A percentile compares a stretch with the other conserved stretches of the same genome.
Conservation (phyloP, 1,140 invertebrate genomes). For the Drosophila prosaltans region DNA sequence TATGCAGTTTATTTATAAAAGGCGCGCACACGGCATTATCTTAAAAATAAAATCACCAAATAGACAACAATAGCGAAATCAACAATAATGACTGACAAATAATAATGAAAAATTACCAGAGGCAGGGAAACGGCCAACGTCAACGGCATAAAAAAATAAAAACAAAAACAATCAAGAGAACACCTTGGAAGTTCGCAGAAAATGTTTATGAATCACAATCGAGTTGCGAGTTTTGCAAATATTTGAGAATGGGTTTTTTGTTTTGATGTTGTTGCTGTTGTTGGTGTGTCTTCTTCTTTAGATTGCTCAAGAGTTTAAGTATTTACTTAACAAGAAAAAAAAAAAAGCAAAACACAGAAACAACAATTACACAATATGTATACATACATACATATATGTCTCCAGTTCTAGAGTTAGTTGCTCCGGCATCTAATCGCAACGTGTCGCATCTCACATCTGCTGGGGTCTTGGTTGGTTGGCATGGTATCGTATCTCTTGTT, state of each 20-base stretch:
- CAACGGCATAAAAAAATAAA: conserved; percentile 27
- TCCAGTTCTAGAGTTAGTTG: conserved; percentile 3
- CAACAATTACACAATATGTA: conserved; percentile 27
- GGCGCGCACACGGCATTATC: conserved; percentile 62
- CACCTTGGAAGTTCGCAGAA: conserved; percentile 68
- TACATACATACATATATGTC: not conserved
- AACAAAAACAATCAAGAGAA: conserved; percentile 55
- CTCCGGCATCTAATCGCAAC: conserved; percentile 38
- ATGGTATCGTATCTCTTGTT: not conserved
- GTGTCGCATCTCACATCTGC: conserved; percentile 36
- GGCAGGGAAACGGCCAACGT: conserved; percentile 47
- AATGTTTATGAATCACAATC: conserved; percentile 51
- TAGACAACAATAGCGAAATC: conserved; percentile 38
- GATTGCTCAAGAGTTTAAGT: conserved; percentile 19
- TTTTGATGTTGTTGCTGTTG: conserved; percentile 8
- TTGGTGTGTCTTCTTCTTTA: not conserved
- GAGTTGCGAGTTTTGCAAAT: conserved; percentile 30
- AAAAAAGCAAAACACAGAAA: conserved; percentile 1
- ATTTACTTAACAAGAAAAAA: conserved; percentile 24
- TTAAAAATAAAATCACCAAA: conserved; percentile 58
- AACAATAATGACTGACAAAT: conserved; percentile 68
- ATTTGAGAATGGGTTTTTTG: conserved; percentile 7
- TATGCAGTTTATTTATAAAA: conserved; percentile 78
- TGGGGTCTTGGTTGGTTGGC: too few species aligned
- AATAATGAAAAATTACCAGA: conserved; percentile 67